Conservation (phyloP, 35 echinoderm and acorn worm genomes). For the Apostichopus japonicus region DNA sequence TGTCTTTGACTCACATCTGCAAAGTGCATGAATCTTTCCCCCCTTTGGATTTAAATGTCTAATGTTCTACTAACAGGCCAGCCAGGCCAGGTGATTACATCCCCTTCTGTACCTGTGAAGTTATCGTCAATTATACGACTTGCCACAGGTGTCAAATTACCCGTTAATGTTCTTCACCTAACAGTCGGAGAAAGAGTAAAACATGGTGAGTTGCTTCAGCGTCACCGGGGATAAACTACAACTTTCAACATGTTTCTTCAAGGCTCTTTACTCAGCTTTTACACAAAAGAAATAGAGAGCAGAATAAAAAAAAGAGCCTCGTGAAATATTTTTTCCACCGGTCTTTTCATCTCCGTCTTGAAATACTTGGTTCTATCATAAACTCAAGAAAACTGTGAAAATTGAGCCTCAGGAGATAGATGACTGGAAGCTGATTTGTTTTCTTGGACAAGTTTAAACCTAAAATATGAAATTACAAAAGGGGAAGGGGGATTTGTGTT, state of each 20-base stretch:
- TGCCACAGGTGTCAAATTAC: neutral
- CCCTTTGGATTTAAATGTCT: neutral
- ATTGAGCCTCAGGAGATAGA: neutral
- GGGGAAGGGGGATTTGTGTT: slow-evolving; percentile 2
- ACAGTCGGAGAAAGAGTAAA: neutral
- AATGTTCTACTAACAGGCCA: neutral
- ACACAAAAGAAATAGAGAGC: neutral
- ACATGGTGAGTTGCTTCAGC: neutral
- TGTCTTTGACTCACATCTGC: neutral
- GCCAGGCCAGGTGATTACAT: neutral
- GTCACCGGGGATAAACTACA: too few relatives aligned
- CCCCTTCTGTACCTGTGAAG: neutral
- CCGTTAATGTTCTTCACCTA: neutral
- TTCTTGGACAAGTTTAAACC: neutral
- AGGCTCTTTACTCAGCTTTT: neutral
- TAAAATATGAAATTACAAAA: slow-evolving; percentile 15
- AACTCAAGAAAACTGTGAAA: neutral
- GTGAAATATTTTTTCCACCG: neutral
- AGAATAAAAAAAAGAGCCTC: neutral
- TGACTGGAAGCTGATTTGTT: neutral
- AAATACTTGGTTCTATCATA: neutral
- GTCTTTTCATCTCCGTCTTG: neutral
- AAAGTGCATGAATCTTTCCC: neutral
- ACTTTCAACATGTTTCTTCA: neutral
- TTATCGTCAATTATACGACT: neutral